Base-by-base conservation (phyloP, 2,888 invertebrate genomes). In the Xylota segnis region DNA sequence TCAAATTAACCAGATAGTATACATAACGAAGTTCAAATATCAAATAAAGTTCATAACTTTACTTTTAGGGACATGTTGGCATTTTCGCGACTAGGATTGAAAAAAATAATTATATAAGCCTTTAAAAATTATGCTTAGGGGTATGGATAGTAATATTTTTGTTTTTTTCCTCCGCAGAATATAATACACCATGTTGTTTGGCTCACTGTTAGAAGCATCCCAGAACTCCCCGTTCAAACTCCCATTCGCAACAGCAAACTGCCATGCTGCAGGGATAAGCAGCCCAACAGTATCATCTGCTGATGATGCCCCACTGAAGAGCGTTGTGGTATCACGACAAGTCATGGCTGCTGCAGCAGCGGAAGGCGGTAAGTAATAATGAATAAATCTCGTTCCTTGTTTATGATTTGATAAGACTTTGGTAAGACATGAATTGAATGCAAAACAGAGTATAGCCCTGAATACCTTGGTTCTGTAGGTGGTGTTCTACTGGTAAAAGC, bases 171-270 rank as follows among this genome's bases (percentile, higher is more conserved):
- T 47, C 58, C n/a, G 29, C 65, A 81, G 75, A 61, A 45, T 54
- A 47, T 45, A 18, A 56, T n/a, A 65, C 34, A 29, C 18, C 54
- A 92, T 91, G 91, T 94, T 95, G 93, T 94, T 94, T 91, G 93
- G 94, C 90, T 94, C 94, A 90, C 90, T 95, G 79, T 88, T 94
- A 90, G 95, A 95, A 88, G 93, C 93, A 91, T 94, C 94, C 89
- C 94, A 94, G 92, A 94, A 93, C 91, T 94, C 94, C 88, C 94
- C 94, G 71, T 95, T 95, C 93, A 94, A 93, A 89, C 93, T 94
- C 87, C 95, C 95, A n/a, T 93, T 95, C 88, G 92, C 93, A 87
- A 92, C 93, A 61, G 94, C 93, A 29, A 93, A 93, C 89, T 95
- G 95, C 91, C 94, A 94, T 89, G 90, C 93, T 70, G 87, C 81